Evolutionary conservation across 2,888 invertebrate genomes (phyloP).

Genomic region (Dolomedes plantarius): DNA sequence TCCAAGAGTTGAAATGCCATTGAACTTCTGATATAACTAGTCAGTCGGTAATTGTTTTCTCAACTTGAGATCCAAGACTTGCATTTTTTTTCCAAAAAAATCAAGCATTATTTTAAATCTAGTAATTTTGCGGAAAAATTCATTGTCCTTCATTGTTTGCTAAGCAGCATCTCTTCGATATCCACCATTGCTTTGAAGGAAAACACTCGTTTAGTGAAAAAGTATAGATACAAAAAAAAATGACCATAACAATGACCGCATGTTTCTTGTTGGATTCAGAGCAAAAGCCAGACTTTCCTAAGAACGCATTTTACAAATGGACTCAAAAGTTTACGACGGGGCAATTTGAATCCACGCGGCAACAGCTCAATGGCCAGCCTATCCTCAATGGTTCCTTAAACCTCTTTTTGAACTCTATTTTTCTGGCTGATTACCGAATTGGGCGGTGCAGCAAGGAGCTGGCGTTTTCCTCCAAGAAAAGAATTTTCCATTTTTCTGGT

Average conservation of each 20-base stretch:
- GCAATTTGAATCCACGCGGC: slow-evolving; percentile 38
- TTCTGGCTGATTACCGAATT: slow-evolving; percentile 47
- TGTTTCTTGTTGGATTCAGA: background rate
- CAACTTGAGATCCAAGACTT: too few species aligned
- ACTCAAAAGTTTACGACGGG: slow-evolving; percentile 18
- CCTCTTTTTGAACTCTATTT: slow-evolving; percentile 36
- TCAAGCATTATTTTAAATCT: too few species aligned
- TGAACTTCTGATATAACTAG: too few species aligned
- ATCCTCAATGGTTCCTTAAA: slow-evolving; percentile 38
- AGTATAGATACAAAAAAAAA: background rate
- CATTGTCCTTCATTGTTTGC: too few species aligned
- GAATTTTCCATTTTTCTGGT: background rate
- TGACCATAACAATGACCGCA: background rate
- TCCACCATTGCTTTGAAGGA: background rate
- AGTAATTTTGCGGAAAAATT: too few species aligned
- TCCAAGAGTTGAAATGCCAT: too few species aligned
- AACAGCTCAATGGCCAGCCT: slow-evolving; percentile 42
- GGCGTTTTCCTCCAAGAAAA: background rate
- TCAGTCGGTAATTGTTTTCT: too few species aligned
- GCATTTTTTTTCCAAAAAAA: too few species aligned
- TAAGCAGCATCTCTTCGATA: too few species aligned
- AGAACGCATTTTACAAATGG: slow-evolving; percentile 21
- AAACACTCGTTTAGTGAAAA: background rate
- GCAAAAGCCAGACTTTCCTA: background rate
- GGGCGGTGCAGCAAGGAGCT: background rate